Percentiles rank a stretch among this genome's conserved stretches.
These are phyloP conservation scores for Catamblyrhynchus diadema DNA, from an alignment of 2,797 vertebrate species.

Conservation along the genomic window DNA sequence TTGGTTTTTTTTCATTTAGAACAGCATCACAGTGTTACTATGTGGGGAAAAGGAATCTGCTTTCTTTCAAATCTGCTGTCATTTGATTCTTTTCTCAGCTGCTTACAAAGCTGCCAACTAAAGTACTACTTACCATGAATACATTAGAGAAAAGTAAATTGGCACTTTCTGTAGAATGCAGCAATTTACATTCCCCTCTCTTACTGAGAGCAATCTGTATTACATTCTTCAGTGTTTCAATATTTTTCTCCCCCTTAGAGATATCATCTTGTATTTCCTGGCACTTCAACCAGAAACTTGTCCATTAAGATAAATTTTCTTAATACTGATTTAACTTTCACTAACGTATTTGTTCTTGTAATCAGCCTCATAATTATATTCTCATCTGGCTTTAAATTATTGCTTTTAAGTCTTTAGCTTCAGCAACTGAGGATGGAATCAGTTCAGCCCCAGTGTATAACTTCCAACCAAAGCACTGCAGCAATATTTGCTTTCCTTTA, in stretches of 20 bases:
- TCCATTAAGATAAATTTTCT: neutral
- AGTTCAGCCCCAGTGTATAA: neutral
- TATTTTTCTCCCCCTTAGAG: neutral
- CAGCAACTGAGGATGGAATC: neutral
- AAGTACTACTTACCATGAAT: conserved; percentile 12
- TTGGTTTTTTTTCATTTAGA: neutral
- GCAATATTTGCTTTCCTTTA: neutral
- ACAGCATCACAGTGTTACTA: neutral
- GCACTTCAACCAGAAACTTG: conserved; percentile 14
- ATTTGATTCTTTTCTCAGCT: neutral
- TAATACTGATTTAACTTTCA: conserved; percentile 1
- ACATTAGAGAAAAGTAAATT: conserved; percentile 15
- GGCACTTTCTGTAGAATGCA: conserved; percentile 16
- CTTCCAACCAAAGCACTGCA: neutral
- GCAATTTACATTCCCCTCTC: neutral
- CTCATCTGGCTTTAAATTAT: neutral
- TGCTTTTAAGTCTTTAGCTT: conserved; percentile 14
- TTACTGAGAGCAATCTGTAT: conserved; percentile 9
- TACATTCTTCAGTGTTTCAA: neutral
- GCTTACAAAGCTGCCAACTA: neutral
- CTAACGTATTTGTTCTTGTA: neutral
- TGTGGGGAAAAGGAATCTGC: neutral
- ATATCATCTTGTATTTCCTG: conserved; percentile 1
- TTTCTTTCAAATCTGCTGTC: neutral
- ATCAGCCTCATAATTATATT: conserved; percentile 10